These are phyloP conservation scores for Leptinotarsa undecemlineata DNA, from an alignment of 1,140 invertebrate species.

Conservation along the genomic window DNA sequence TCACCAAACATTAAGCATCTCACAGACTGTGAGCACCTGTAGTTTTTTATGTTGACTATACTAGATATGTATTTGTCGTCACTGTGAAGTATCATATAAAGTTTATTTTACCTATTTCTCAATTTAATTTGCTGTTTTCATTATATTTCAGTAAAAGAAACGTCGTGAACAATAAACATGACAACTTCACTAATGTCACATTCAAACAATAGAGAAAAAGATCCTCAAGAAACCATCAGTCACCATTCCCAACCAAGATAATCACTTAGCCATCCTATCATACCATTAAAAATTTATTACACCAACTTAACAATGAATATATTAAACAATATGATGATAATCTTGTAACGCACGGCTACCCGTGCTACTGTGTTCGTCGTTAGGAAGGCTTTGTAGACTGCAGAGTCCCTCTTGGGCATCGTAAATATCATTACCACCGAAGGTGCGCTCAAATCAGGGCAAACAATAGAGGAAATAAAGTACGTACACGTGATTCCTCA, in stretches of 20 bases:
- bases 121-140: too few species aligned
- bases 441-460: conserved; percentile 5
- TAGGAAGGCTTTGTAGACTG: conserved; percentile 9
- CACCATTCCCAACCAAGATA: neutral
- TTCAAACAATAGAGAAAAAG: too few species aligned
- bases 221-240: too few species aligned
- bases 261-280: conserved; percentile 4
- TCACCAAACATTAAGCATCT: too few species aligned
- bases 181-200: too few species aligned
- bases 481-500: conserved; percentile 3
- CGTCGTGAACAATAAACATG: too few species aligned
- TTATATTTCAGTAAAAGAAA: too few species aligned
- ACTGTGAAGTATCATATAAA: too few species aligned
- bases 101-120: too few species aligned
- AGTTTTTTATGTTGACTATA: too few species aligned
- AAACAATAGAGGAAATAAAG: conserved; percentile 8
- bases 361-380: conserved; percentile 14
- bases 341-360: conserved; percentile 14
- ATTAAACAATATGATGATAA: conserved; percentile 24
- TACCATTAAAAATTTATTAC: conserved; percentile 24
- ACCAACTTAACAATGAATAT: conserved; percentile 20
- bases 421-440: conserved; percentile 18
- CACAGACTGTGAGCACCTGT: too few species aligned
- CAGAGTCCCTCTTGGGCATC: conserved; percentile 19
- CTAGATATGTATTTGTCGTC: too few species aligned